These are phyloP conservation scores for Callopanchax toddi DNA, from an alignment of 2,113 vertebrate genomes.

Conservation along the genomic window DNA sequence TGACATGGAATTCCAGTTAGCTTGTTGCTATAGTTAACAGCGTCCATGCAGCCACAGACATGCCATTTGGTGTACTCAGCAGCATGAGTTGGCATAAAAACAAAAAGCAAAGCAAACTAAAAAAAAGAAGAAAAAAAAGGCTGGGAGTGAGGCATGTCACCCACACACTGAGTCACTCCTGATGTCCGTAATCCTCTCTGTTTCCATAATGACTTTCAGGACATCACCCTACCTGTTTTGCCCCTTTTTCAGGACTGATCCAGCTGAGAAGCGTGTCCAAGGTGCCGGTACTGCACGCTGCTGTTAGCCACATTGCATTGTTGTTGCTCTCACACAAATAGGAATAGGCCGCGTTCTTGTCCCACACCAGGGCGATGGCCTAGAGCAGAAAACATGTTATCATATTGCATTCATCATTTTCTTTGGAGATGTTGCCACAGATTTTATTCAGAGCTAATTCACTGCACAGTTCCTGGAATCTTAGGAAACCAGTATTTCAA, in stretches of 20 bases:
- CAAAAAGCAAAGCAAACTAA: too few species aligned
- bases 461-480: too few species aligned
- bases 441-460: not conserved
- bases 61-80: conserved; percentile 18
- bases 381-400: conserved; percentile 24
- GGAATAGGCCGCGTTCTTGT: conserved; percentile 27
- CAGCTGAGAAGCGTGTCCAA: conserved; percentile 51
- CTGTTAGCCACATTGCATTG: conserved; percentile 21
- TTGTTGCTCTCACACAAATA: conserved; percentile 62
- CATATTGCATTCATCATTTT: not conserved
- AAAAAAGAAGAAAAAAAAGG: too few species aligned
- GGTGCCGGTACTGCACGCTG: conserved; percentile 46
- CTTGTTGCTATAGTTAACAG: conserved; percentile 36
- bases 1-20: conserved; percentile 17
- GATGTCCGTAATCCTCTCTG: not conserved
- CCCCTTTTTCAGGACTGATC: conserved; percentile 63
- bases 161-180: not conserved
- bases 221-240: conserved; percentile 68
- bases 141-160: not conserved
- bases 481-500: not conserved
- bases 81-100: not conserved
- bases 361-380: conserved; percentile 61
- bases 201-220: not conserved
- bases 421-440: not conserved
- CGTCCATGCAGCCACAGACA: conserved; percentile 1